Base-by-base conservation (phyloP, 2,797 vertebrate genomes). In the Sitta carolinensis region DNA sequence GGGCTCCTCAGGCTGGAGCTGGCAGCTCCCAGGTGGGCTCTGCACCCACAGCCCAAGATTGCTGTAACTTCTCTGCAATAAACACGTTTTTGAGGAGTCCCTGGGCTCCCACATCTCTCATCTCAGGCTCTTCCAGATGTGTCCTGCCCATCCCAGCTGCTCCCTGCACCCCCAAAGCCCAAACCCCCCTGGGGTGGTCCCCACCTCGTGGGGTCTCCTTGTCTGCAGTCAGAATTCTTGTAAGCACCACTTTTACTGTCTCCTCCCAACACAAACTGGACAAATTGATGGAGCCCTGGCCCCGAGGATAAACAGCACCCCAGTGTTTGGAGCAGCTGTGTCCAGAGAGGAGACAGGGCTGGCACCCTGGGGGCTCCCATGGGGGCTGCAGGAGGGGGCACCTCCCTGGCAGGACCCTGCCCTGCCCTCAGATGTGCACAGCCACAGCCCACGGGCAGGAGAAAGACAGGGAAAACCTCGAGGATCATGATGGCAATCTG, bases 291-390 rank as follows among this genome's bases (percentile, higher is more conserved):
- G 78, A 87, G 82, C 10, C 64, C 42, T 47, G 57, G 82, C 61
- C 64, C 38, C 0, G 2, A 61, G 64, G 78, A 92, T 93, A 93
- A 96, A 96, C 78, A 94, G 4, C 34, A 30, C 75, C 64, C 42
- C 21, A 5, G 52, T 85, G 87, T 93, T 94, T 92, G 58, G 64
- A 84, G 76, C 1, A 68, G 58, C 43, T 34, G 89, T 54, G 72
- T 91, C 54, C 77, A 48, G 58, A 3, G 40, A 38, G 54, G 45
- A 84, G 55, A 11, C 54, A 36, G 6, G 8, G 54, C 61, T 32
- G 67, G 36, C 32, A 68, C 20, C 50, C 57, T 4, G 45, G 42
- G 67, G 73, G 59, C 80, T 36, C 5, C 45, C 0, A 0, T 0
- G 1, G 62, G 32, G 13, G 18, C 61, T 34, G 45, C 21, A 6